Conservation (phyloP, 1,140 invertebrate species). For the Zelostemma sp. region DNA sequence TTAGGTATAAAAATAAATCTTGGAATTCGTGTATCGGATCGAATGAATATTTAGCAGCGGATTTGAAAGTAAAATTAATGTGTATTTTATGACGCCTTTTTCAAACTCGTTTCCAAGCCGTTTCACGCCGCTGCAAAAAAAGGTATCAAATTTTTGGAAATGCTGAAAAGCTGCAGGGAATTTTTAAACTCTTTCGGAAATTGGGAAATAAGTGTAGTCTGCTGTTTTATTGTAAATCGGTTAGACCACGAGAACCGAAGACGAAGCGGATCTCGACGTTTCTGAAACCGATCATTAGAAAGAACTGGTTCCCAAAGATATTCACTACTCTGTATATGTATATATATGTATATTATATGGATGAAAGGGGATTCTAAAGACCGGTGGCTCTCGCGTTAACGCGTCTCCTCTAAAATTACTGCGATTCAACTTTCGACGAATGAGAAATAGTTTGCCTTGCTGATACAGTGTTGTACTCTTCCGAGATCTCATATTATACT, state of each 20-base stretch:
- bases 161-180: background rate
- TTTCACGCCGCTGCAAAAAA: no score
- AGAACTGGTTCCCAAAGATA: conserved; percentile 57
- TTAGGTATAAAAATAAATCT: no score
- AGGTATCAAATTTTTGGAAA: background rate
- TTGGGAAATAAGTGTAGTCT: no score
- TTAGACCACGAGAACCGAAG: conserved; percentile 4
- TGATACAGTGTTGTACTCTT: conserved; percentile 39
- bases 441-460: conserved; percentile 34
- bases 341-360: no score
- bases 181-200: no score
- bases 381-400: conserved; percentile 51
- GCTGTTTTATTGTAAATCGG: conserved; percentile 3
- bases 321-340: conserved; percentile 23
- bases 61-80: no score
- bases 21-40: no score
- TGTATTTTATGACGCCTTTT: no score
- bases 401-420: conserved; percentile 53
- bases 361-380: conserved; percentile 49
- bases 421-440: conserved; percentile 45
- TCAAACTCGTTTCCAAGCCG: no score
- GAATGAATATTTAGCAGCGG: no score
- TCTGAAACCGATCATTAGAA: conserved; percentile 50
- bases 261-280: conserved; percentile 45
- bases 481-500: conserved; percentile 14